Evolutionary conservation across 2,797 vertebrate species (phyloP).

Genomic region (Lithobates sylvaticus): DNA sequence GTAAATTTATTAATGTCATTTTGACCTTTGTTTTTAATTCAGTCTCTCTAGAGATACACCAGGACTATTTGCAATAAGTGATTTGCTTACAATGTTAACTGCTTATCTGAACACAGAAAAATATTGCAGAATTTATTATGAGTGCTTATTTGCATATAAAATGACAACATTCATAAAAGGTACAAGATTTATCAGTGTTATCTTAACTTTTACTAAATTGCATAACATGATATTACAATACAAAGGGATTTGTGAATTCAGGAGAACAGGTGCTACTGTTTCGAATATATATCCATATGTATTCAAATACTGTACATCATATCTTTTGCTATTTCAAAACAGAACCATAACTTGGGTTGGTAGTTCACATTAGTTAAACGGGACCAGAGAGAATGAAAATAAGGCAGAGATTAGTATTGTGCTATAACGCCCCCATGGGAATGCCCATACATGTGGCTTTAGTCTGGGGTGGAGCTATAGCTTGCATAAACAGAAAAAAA

Average conservation of each 20-base stretch:
- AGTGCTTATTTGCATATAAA: constrained; percentile 18
- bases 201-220: constrained; percentile 12
- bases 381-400: too few relatives aligned
- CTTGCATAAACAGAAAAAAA: too few relatives aligned
- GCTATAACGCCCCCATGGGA: too few relatives aligned
- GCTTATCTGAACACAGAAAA: constrained; percentile 39
- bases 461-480: too few relatives aligned
- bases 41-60: constrained; percentile 1
- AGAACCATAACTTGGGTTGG: too few relatives aligned
- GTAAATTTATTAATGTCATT: constrained; percentile 5
- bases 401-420: too few relatives aligned
- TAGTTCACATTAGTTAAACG: too few relatives aligned
- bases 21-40: constrained; percentile 36
- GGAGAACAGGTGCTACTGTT: background rate
- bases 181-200: constrained; percentile 2
- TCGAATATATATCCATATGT: background rate
- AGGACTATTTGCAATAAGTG: constrained; percentile 5
- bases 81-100: constrained; percentile 8
- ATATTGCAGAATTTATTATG: constrained; percentile 11
- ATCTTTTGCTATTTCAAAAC: too few relatives aligned
- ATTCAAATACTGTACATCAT: background rate
- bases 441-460: too few relatives aligned
- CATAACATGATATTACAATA: constrained; percentile 8
- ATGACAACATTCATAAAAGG: background rate
- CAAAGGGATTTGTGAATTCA: background rate